A percentile compares a stretch with the other conserved stretches of the same genome.
Conservation (phyloP, 1,140 invertebrate species). For the Drosophila asahinai region DNA sequence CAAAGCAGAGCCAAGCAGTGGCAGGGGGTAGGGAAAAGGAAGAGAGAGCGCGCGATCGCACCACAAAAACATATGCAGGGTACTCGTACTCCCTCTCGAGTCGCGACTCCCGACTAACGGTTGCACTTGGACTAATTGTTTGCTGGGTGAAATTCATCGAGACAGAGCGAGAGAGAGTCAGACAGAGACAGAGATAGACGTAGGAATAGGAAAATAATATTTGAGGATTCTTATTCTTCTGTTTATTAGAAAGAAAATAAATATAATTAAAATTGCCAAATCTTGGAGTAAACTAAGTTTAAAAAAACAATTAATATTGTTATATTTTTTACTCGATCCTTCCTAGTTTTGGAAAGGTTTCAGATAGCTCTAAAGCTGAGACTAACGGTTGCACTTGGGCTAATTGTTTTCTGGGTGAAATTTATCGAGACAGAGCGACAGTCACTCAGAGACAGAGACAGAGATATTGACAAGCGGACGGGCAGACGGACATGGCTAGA, state of each 20-base stretch:
- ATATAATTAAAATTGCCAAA: too few relatives aligned
- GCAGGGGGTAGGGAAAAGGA: not conserved
- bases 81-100: not conserved
- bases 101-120: not conserved
- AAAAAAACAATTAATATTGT: too few relatives aligned
- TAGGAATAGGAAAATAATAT: too few relatives aligned
- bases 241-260: too few relatives aligned
- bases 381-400: slow-evolving; percentile 1
- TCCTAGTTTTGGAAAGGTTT: too few relatives aligned
- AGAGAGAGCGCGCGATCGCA: slow-evolving; percentile 18
- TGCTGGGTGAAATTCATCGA: slow-evolving; percentile 14
- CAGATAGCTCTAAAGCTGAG: too few relatives aligned
- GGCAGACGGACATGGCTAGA: too few relatives aligned
- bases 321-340: too few relatives aligned
- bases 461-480: too few relatives aligned
- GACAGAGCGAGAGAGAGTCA: slow-evolving; percentile 8
- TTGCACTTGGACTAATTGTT: slow-evolving; percentile 8
- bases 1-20: not conserved
- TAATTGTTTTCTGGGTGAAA: slow-evolving; percentile 17
- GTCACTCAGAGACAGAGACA: not conserved
- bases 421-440: slow-evolving; percentile 14
- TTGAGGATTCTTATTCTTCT: too few relatives aligned
- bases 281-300: too few relatives aligned
- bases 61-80: slow-evolving; percentile 4
- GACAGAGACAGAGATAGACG: not conserved